Conservation (phyloP, 2,113 vertebrate genomes). For the Ochotona princeps region DNA sequence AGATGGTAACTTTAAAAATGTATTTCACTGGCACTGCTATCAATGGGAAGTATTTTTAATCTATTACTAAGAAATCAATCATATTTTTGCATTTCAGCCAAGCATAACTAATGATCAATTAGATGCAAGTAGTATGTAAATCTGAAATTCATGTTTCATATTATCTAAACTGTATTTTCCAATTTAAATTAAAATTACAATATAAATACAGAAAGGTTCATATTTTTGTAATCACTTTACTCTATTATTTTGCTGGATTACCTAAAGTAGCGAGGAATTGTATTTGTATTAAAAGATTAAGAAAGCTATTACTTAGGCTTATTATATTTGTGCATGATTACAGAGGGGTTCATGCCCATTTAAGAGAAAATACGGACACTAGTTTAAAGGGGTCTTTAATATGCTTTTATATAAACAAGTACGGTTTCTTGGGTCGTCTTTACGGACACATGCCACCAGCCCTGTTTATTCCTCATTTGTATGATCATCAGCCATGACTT, state of each 20-base stretch:
- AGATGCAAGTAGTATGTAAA: conserved; percentile 50
- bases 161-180: conserved; percentile 73
- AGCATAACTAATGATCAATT: conserved; percentile 64
- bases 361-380: conserved; percentile 82
- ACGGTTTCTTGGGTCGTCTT: conserved; percentile 79
- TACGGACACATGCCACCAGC: conserved; percentile 72
- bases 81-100: conserved; percentile 74
- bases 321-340: conserved; percentile 79
- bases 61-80: conserved; percentile 66
- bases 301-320: conserved; percentile 71
- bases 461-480: conserved; percentile 67
- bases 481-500: conserved; percentile 79
- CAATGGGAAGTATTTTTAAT: conserved; percentile 65
- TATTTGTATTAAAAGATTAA: conserved; percentile 78
- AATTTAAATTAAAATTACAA: conserved; percentile 66
- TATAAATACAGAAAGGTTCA: conserved; percentile 74
- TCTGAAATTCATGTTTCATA: conserved; percentile 65
- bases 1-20: conserved; percentile 39
- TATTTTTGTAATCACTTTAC: conserved; percentile 79
- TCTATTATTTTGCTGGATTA: conserved; percentile 77
- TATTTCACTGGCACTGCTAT: conserved; percentile 32
- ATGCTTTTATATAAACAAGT: conserved; percentile 85
- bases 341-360: conserved; percentile 78
- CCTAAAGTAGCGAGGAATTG: conserved; percentile 74
- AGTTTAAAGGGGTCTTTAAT: conserved; percentile 86